Conservation (phyloP, 2,113 vertebrate species). For the Ophiodon elongatus region DNA sequence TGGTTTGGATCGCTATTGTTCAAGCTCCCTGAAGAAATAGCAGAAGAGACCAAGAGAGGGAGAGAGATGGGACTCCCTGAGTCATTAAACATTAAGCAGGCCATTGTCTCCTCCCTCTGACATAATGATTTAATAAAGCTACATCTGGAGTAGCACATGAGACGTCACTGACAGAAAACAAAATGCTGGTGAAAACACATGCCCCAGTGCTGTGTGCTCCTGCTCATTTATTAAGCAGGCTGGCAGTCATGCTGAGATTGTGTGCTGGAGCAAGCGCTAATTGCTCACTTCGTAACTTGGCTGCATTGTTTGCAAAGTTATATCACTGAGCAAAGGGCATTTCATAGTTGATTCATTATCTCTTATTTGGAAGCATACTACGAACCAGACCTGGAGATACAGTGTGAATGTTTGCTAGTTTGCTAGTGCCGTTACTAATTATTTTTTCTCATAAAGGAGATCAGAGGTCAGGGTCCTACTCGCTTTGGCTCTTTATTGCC, state of each 20-base stretch:
- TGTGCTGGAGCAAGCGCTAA: constrained; percentile 69
- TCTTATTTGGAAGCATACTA: constrained; percentile 21
- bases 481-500: not conserved
- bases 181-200: constrained; percentile 71
- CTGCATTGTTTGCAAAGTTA: constrained; percentile 70
- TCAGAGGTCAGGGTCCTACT: not conserved
- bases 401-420: not conserved
- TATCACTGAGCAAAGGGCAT: constrained; percentile 66
- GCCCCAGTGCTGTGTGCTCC: constrained; percentile 63
- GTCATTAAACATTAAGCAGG: constrained; percentile 76
- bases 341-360: constrained; percentile 44
- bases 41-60: constrained; percentile 48
- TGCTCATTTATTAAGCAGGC: constrained; percentile 70
- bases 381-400: constrained; percentile 16
- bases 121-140: constrained; percentile 80
- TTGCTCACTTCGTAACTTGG: constrained; percentile 70
- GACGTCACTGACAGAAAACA: constrained; percentile 73
- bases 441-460: not conserved
- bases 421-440: not conserved
- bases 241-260: constrained; percentile 72
- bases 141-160: constrained; percentile 72
- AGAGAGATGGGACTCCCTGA: constrained; percentile 67
- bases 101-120: constrained; percentile 76
- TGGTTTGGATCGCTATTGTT: constrained; percentile 64
- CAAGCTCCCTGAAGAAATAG: constrained; percentile 63